phyloP scores from a whole-genome alignment of 2,113 vertebrate genomes.

The Notarius lentiginosus region DNA sequence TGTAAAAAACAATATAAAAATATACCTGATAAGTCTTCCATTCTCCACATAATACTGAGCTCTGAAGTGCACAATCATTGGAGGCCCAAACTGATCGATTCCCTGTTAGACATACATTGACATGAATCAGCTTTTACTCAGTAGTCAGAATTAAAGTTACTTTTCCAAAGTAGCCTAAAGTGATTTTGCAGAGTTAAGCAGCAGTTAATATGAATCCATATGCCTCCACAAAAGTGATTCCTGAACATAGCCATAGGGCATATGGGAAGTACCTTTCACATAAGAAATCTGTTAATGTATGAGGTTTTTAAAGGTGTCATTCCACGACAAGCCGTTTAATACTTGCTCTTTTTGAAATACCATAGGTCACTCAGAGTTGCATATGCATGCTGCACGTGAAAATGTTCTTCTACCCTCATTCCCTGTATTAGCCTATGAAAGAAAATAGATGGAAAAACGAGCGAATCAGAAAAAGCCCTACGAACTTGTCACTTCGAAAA shows the following conservation, averaged over 20 bases:
- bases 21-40: conserved; percentile 88
- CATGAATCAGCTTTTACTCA: background rate
- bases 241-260: background rate
- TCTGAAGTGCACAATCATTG: conserved; percentile 98
- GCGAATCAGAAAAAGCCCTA: no score
- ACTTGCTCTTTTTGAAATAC: no score
- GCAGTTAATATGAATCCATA: background rate
- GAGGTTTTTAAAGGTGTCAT: no score
- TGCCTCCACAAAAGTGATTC: background rate
- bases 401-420: no score
- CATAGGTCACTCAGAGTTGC: no score
- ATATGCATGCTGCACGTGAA: no score
- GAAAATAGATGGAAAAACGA: no score
- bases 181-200: background rate
- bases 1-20: background rate
- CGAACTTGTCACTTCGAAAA: no score
- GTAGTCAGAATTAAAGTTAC: background rate
- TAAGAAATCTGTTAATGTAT: no score
- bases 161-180: background rate
- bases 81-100: conserved; percentile 97
- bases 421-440: no score
- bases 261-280: background rate
- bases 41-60: conserved; percentile 99
- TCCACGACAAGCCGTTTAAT: no score
- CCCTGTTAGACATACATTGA: conserved; percentile 73